A percentile compares a stretch with the other conserved stretches of the same genome.
Conservation (phyloP, 1,140 invertebrate species). For the Drosophila carrolli region DNA sequence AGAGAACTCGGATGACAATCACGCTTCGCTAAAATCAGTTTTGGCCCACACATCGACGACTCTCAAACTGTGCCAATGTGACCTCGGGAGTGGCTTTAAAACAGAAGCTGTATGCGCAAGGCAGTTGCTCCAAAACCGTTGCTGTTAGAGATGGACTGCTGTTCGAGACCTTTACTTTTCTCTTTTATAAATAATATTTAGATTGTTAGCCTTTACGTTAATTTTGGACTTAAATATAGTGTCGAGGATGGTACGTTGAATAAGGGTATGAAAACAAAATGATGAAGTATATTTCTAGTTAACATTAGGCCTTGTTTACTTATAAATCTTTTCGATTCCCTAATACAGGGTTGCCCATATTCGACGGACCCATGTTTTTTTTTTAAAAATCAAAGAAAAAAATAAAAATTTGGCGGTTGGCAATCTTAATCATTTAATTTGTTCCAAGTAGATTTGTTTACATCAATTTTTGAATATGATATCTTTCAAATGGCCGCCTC, state of each 20-base stretch:
- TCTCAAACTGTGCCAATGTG: conserved; percentile 1
- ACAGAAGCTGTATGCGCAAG: background rate
- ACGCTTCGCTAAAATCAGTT: background rate
- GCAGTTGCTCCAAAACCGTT: background rate
- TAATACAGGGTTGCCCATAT: too few relatives aligned
- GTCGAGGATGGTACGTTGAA: background rate
- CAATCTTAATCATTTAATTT: too few relatives aligned
- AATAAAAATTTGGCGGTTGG: too few relatives aligned
- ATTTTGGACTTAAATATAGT: background rate
- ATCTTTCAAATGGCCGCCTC: too few relatives aligned
- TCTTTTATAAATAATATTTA: background rate
- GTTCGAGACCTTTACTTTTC: background rate
- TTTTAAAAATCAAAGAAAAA: too few relatives aligned
- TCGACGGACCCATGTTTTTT: too few relatives aligned
- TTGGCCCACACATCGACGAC: conserved; percentile 1
- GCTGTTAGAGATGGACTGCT: background rate
- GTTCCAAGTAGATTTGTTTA: too few relatives aligned
- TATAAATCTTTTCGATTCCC: too few relatives aligned
- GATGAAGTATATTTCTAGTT: background rate
- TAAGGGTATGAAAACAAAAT: background rate
- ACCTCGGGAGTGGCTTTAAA: background rate
- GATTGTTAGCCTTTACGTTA: background rate
- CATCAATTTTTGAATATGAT: too few relatives aligned
- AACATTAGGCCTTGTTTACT: too few relatives aligned
- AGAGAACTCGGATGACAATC: background rate